phyloP scores from a whole-genome alignment of 2,888 invertebrate species.

The Blastobasis adustella region DNA sequence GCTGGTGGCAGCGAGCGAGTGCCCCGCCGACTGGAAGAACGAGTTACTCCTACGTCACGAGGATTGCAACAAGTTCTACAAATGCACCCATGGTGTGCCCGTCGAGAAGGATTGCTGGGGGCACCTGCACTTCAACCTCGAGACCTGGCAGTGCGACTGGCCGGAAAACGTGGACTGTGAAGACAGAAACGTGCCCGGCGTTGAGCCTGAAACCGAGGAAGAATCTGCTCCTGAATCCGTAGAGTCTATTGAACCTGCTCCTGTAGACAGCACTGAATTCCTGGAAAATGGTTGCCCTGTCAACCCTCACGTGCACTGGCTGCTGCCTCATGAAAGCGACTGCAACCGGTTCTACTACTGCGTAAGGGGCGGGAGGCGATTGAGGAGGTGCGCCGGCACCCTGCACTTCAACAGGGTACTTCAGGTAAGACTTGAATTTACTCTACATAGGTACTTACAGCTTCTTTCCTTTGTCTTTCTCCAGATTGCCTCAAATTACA shows the following conservation, averaged over 20 bases:
- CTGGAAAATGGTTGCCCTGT: constrained; percentile 51
- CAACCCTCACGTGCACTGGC: constrained; percentile 43
- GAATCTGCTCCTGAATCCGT: not conserved
- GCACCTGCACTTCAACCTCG: constrained; percentile 73
- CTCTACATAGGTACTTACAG: too few species aligned
- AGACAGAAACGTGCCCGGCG: constrained; percentile 36
- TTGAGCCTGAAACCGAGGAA: not conserved
- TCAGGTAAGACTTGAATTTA: constrained; percentile 29
- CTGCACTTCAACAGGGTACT: constrained; percentile 43
- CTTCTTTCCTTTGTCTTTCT: too few species aligned
- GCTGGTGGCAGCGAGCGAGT: constrained; percentile 26
- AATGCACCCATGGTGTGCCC: constrained; percentile 78
- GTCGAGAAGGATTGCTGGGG: constrained; percentile 73
- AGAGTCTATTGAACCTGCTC: too few species aligned
- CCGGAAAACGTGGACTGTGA: constrained; percentile 76
- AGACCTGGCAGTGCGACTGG: constrained; percentile 76
- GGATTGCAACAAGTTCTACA: constrained; percentile 78
- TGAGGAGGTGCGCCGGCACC: constrained; percentile 26
- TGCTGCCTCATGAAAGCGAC: constrained; percentile 38
- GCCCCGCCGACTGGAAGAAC: constrained; percentile 47
- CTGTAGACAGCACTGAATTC: constrained; percentile 18
- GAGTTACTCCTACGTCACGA: constrained; percentile 71
- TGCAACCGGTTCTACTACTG: constrained; percentile 55
- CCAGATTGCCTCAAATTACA: too few species aligned
- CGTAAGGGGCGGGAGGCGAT: constrained; percentile 41